Evolutionary conservation across 1,140 invertebrate species (phyloP).

Genomic region (Sitophilus oryzae): DNA sequence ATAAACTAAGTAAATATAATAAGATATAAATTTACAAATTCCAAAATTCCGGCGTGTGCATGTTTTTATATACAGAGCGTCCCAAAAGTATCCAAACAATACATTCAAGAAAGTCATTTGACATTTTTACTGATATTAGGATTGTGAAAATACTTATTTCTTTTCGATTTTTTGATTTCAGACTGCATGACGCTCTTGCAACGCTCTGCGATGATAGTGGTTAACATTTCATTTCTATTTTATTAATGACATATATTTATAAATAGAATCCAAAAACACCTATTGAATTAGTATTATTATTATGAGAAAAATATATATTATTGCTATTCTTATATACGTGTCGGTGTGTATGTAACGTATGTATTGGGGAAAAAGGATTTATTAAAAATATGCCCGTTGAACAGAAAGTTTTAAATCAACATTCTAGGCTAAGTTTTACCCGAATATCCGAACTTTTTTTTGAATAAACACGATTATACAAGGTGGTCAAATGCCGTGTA

Average conservation of each 20-base stretch:
- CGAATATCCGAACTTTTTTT: conserved; percentile 24
- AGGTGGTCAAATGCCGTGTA: not conserved
- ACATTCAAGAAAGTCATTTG: too few species aligned
- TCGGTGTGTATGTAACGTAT: too few species aligned
- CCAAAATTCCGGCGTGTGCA: conserved; percentile 41
- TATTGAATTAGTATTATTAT: not conserved
- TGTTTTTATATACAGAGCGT: conserved; percentile 6
- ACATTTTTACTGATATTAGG: too few species aligned
- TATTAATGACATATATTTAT: not conserved
- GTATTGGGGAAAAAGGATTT: not conserved
- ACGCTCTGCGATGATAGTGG: too few species aligned
- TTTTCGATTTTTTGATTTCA: too few species aligned
- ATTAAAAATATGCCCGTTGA: too few species aligned
- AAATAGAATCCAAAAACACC: not conserved
- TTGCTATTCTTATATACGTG: not conserved
- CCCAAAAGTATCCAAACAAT: too few species aligned
- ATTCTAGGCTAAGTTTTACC: conserved; percentile 21
- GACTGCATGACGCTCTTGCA: too few species aligned
- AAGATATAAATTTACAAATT: conserved; percentile 41
- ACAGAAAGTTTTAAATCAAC: not conserved
- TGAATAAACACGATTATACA: not conserved
- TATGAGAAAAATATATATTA: not conserved
- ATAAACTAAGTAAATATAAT: conserved; percentile 13
- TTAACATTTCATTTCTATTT: not conserved
- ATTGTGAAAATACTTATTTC: too few species aligned